Evolutionary conservation across 2,888 invertebrate species (phyloP).

Genomic region (Panopea generosa): DNA sequence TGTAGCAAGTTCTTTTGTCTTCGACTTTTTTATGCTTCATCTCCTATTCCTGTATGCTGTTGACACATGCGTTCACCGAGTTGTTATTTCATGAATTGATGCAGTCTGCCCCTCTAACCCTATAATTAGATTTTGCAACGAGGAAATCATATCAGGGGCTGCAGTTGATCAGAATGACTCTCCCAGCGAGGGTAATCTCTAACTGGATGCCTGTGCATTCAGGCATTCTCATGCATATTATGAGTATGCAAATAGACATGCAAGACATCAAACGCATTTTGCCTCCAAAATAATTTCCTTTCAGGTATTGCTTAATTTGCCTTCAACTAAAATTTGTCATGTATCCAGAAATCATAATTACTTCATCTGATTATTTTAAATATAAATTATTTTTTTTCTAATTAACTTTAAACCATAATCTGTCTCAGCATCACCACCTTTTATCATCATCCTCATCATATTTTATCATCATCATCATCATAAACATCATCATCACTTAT

Average conservation of each 20-base stretch:
- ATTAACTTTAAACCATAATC: too few species aligned
- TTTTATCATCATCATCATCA: too few species aligned
- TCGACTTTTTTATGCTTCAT: not conserved
- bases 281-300: too few species aligned
- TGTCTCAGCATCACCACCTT: too few species aligned
- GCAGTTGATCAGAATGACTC: not conserved
- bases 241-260: not conserved
- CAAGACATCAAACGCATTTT: too few species aligned
- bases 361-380: too few species aligned
- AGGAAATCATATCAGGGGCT: slow-evolving; percentile 4
- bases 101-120: slow-evolving; percentile 1
- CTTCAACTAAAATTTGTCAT: too few species aligned
- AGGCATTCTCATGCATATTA: not conserved
- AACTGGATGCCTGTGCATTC: slow-evolving; percentile 12
- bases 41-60: not conserved
- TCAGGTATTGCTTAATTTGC: too few species aligned
- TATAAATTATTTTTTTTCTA: too few species aligned
- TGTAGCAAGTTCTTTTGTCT: not conserved
- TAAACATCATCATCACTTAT: too few species aligned
- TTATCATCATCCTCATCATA: too few species aligned
- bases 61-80: not conserved
- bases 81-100: not conserved
- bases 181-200: not conserved
- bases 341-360: too few species aligned
- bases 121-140: slow-evolving; percentile 11